Base-by-base conservation (phyloP, 1,140 invertebrate genomes). In the Carcinoscorpius rotundicauda region DNA sequence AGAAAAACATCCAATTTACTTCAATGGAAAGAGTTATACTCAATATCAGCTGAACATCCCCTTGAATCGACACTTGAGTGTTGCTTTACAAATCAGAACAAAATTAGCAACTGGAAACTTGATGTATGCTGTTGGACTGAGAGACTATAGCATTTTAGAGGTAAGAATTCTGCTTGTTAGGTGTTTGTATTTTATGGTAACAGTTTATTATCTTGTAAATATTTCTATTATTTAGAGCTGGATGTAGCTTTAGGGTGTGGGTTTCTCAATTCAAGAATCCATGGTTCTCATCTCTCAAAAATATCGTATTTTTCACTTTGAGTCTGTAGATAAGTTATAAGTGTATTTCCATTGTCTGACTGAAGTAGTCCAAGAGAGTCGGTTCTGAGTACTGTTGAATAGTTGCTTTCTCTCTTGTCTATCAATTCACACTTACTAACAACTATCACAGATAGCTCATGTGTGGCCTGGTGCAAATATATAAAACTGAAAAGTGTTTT, bases 111-210 rank as follows among this genome's bases (percentile, higher is more conserved):
- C 87, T 51, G 92, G 91, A n/a, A 91, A 86, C 65, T 74, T 98
- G 1, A 84, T 96, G 80, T 90, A 89, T 75, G 89, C 89, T 0
- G 83, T 86, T 51, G 93, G 92, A 0, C 84, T 86, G 71, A 81
- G 91, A 49, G 93, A 97, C 73, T 96, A 93, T 74, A 91, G 90
- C 69, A 85, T 93, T 57, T 78, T 97, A 53, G 92, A 96, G 80
- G 84, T 88, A 76, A 71, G 69, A 63, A 57, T 63, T 60, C 56
- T 49, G 49, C 56, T 58, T 8, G 55, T 29, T 29, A 29, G 29
- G 29, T 29, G 29, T 29, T 29, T 29, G 29, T 29, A 29, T 29
- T 29, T 29, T 29, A 29, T 29, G 29, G 29, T 29, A 29, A 29
- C 29, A 29, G 29, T 29, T 29, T 29, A 29, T 29, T 29, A 0